phyloP scores from a whole-genome alignment of 1,140 invertebrate genomes.

The Frieseomelitta varia region DNA sequence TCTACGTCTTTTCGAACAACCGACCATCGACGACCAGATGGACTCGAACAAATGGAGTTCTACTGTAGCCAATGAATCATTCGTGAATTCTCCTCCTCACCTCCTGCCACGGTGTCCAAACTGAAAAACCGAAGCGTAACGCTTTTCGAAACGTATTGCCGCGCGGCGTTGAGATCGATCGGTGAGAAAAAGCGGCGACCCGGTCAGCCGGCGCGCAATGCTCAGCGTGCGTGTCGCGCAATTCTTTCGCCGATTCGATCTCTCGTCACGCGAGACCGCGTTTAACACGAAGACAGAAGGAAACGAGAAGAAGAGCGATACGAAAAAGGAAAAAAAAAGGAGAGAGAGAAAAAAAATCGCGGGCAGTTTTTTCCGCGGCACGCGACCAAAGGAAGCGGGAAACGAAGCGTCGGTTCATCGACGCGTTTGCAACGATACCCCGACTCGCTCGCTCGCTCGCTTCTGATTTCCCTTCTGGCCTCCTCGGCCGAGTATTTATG shows the following conservation, averaged over 20 bases:
- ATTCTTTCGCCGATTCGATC: neutral
- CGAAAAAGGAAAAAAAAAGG: neutral
- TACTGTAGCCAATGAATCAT: neutral
- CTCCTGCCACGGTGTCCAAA: no score
- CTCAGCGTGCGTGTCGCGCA: neutral
- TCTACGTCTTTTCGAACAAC: no score
- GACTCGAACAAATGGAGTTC: neutral
- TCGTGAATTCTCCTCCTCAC: neutral
- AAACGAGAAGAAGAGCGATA: neutral
- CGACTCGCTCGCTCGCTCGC: no score
- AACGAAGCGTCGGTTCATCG: slow-evolving; percentile 15
- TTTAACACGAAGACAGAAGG: slow-evolving; percentile 11
- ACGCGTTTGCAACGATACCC: neutral
- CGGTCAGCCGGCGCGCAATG: neutral
- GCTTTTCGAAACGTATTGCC: no score
- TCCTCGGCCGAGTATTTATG: slow-evolving; percentile 30
- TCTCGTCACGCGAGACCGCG: slow-evolving; percentile 16
- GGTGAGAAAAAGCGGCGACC: neutral
- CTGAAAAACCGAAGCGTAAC: neutral
- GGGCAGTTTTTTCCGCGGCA: slow-evolving; percentile 1
- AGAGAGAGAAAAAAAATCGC: no score
- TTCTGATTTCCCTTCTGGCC: neutral
- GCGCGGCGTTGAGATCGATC: neutral
- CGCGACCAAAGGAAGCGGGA: slow-evolving; percentile 11
- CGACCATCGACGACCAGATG: neutral